Conservation (phyloP, 2,888 invertebrate genomes). For the Dyspetes luteomarginatus region DNA sequence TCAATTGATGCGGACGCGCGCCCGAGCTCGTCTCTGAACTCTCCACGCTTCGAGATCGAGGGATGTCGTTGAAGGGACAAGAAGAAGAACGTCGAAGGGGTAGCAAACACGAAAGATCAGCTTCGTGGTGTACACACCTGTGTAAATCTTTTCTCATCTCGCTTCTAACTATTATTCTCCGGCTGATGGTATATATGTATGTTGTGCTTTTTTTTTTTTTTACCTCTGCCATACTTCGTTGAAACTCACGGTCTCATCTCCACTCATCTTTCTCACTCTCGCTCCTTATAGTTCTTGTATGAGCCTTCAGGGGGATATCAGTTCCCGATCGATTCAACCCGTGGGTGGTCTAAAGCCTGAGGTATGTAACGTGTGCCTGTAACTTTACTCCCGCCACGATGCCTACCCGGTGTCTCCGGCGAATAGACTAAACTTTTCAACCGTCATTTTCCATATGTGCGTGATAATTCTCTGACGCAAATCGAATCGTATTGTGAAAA, state of each 20-base stretch:
- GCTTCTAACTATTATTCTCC: constrained; percentile 30
- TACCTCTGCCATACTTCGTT: constrained; percentile 1
- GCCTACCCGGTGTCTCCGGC: constrained; percentile 77
- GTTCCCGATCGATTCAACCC: constrained; percentile 81
- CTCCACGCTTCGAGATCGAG: constrained; percentile 27
- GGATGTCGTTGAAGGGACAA: constrained; percentile 13
- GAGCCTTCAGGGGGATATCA: constrained; percentile 72
- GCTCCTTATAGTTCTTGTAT: constrained; percentile 28
- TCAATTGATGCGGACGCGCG: constrained; percentile 78
- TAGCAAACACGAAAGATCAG: constrained; percentile 41
- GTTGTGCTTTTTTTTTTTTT: constrained; percentile 12
- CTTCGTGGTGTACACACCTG: constrained; percentile 77
- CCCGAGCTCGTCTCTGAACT: constrained; percentile 61
- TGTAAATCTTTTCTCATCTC: constrained; percentile 75
- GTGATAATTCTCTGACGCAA: too few relatives aligned
- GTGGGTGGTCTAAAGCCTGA: constrained; percentile 79
- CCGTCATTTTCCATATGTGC: background rate
- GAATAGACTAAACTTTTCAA: constrained; percentile 51
- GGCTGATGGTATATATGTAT: constrained; percentile 16
- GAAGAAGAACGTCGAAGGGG: constrained; percentile 28
- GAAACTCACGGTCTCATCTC: constrained; percentile 54
- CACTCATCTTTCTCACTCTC: constrained; percentile 66
- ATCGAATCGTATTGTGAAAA: constrained; percentile 9
- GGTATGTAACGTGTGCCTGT: constrained; percentile 73
- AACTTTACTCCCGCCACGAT: constrained; percentile 75